Evolutionary conservation across 2,113 vertebrate species (phyloP), one percentile per base, ranked within the genome.

Genomic region (Fukomys damarensis): DNA sequence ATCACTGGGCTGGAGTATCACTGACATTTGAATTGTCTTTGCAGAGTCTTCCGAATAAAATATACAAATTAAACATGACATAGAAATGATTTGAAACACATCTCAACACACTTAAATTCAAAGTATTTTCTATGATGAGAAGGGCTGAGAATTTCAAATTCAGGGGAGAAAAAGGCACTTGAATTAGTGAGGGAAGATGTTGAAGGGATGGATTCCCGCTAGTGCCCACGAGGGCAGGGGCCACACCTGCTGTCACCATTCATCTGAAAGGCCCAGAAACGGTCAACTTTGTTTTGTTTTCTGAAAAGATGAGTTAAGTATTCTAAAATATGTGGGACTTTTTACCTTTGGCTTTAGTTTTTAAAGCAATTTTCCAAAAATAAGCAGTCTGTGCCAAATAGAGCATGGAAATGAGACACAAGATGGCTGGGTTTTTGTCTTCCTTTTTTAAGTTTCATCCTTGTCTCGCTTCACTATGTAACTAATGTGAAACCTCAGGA

Each of bases 41-140:
- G 85, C 16, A 56, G 54, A 88, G 79, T 56, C 12, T 86, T 88
- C 72, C 61, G 91, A 95, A 83, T 77, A 94, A 90, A 96, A 94
- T 89, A 59, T 49, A 89, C 76, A 88, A 88, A 65, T 76, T 77
- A 65, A 91, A 94, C 63, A 83, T 38, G 63, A 30, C 35, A 65
- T 89, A 41, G 30, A 91, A 94, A 83, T 96, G 41, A 93, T 84
- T 94, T 91, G 74, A 76, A 96, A 95, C 61, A 89, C 26, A 77
- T 91, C 91, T 89, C 74, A 81, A 76, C 79, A 91, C 22, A n/a
- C 41, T 91, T 86, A 89, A 89, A 94, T 88, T 96, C 52, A 80
- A 95, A 84, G 85, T 91, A 43, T 93, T 97, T 91, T 97, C 70
- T 74, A 49, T 81, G 76, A 81, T 61, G 74, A 22, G 30, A 95